Evolutionary conservation across 2,113 vertebrate species (phyloP).

Genomic region (Rhipidura dahli): DNA sequence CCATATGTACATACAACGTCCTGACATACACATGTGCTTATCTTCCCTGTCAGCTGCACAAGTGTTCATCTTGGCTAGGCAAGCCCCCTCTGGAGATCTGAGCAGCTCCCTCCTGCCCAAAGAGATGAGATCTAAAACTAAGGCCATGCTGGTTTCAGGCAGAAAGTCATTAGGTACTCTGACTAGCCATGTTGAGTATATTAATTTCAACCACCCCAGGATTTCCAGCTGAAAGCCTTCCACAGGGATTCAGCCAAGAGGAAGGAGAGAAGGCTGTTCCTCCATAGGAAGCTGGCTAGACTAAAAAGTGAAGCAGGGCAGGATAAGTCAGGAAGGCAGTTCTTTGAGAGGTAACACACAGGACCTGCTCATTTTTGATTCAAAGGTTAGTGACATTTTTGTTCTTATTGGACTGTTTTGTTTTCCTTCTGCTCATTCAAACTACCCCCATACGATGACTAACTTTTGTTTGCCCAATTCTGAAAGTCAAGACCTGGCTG

Average conservation of each 20-base stretch:
- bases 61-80: background rate
- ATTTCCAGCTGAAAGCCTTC: conserved; percentile 12
- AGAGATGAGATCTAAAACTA: background rate
- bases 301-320: background rate
- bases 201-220: background rate
- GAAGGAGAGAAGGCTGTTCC: background rate
- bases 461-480: background rate
- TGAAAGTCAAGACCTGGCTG: background rate
- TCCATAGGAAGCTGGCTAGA: background rate
- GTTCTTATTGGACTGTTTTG: background rate
- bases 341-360: background rate
- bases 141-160: background rate
- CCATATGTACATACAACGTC: background rate
- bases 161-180: background rate
- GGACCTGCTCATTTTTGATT: background rate
- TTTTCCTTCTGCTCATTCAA: background rate
- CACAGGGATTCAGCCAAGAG: background rate
- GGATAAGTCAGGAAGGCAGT: background rate
- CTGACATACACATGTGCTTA: background rate
- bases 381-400: background rate
- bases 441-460: accelerated
- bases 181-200: background rate
- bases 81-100: background rate
- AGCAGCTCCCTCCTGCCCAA: background rate
- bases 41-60: conserved; percentile 8